Evolutionary conservation across 2,888 invertebrate genomes (phyloP).

Genomic region (Dromius quadrimaculatus): DNA sequence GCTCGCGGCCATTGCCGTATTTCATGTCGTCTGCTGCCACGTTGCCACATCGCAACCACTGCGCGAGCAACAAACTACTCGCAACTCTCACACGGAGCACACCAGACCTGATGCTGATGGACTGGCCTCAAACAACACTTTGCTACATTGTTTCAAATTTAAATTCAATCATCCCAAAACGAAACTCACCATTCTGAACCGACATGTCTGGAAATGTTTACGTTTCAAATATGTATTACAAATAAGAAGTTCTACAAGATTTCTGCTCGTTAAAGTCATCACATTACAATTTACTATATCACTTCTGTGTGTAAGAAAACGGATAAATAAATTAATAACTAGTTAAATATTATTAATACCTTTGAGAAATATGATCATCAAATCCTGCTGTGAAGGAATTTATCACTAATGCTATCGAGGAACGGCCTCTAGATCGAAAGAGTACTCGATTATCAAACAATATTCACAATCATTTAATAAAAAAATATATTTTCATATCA

Average conservation of each 20-base stretch:
- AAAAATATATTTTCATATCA: no score
- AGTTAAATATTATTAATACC: constrained; percentile 25
- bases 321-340: constrained; percentile 43
- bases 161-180: constrained; percentile 15
- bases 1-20: constrained; percentile 65
- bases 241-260: not conserved
- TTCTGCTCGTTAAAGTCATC: not conserved
- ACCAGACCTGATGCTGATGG: not conserved
- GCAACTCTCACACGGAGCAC: constrained; percentile 21
- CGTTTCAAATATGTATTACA: not conserved
- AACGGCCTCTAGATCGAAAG: no score
- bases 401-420: no score
- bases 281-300: constrained; percentile 9
- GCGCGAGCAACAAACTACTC: constrained; percentile 55
- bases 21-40: constrained; percentile 63
- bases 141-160: constrained; percentile 22
- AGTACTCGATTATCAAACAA: no score
- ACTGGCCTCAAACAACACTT: constrained; percentile 18
- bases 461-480: no score
- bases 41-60: constrained; percentile 60
- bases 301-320: constrained; percentile 20
- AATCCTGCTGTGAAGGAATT: constrained; percentile 12
- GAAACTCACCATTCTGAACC: no score
- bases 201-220: not conserved
- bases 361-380: constrained; percentile 28